Evolutionary conservation across 2,113 vertebrate genomes (phyloP).

Genomic region (Lophius piscatorius): DNA sequence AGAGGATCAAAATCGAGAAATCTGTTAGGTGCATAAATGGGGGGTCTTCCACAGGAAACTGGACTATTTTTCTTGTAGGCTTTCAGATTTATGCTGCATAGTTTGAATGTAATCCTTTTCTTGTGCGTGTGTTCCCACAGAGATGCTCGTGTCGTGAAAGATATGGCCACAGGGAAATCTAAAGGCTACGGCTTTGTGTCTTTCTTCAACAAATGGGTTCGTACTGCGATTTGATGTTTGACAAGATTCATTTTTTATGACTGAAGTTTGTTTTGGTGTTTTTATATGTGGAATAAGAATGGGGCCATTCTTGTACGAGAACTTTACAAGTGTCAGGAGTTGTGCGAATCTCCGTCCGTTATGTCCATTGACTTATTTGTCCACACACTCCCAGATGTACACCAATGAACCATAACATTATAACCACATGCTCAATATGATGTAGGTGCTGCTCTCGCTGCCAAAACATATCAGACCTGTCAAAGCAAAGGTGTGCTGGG

Average conservation of each 20-base stretch:
- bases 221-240: constrained; percentile 21
- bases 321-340: too few relatives aligned
- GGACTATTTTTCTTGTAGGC: not conserved
- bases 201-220: constrained; percentile 99
- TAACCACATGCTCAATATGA: too few relatives aligned
- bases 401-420: too few relatives aligned
- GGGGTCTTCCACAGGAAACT: not conserved
- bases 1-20: too few relatives aligned
- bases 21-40: not conserved
- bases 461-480: too few relatives aligned
- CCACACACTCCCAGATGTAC: too few relatives aligned
- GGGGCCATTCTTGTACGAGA: too few relatives aligned
- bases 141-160: constrained; percentile 98
- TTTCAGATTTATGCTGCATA: not conserved
- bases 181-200: constrained; percentile 99
- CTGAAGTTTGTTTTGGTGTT: not conserved
- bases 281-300: too few relatives aligned
- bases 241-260: not conserved
- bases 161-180: constrained; percentile 98
- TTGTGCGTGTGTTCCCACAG: constrained; percentile 73
- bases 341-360: too few relatives aligned
- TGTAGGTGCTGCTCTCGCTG: not conserved
- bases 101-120: not conserved
- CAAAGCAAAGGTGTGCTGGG: too few relatives aligned
- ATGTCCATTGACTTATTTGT: too few relatives aligned